Evolutionary conservation across 2,888 invertebrate genomes (phyloP).

Genomic region (Morinoia aosen): DNA sequence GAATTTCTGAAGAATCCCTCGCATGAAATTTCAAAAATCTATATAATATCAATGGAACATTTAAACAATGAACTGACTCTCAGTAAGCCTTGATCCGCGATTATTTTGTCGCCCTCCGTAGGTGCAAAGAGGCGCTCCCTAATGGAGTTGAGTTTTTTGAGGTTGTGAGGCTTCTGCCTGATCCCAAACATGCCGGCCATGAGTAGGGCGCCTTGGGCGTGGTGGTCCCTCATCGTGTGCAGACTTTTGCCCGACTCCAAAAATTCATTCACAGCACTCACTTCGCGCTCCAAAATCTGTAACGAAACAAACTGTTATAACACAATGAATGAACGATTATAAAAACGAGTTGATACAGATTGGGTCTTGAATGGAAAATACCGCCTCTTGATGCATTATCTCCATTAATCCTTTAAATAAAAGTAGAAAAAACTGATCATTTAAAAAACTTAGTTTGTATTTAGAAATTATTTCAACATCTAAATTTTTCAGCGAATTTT

Average conservation of each 20-base stretch:
- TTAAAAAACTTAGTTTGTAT: background rate
- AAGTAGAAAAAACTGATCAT: background rate
- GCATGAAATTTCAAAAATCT: no score
- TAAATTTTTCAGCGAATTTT: background rate
- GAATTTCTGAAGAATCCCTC: no score
- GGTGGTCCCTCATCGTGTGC: constrained; percentile 16
- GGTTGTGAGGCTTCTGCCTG: background rate
- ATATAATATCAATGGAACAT: no score
- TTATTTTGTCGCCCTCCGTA: background rate
- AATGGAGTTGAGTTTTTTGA: background rate
- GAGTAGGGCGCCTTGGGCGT: background rate
- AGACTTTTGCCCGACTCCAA: background rate
- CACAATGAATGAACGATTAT: background rate
- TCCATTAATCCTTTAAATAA: background rate
- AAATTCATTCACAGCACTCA: background rate
- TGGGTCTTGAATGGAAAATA: background rate
- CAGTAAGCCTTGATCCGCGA: background rate
- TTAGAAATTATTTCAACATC: background rate
- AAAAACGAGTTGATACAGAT: background rate
- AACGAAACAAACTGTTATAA: background rate
- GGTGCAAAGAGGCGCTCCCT: background rate
- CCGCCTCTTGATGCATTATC: background rate
- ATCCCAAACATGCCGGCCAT: constrained; percentile 27
- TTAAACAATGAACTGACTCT: background rate
- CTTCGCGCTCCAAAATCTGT: background rate